Base-by-base conservation (phyloP, 1,140 invertebrate species). In the Pogonomyrmex barbatus region DNA sequence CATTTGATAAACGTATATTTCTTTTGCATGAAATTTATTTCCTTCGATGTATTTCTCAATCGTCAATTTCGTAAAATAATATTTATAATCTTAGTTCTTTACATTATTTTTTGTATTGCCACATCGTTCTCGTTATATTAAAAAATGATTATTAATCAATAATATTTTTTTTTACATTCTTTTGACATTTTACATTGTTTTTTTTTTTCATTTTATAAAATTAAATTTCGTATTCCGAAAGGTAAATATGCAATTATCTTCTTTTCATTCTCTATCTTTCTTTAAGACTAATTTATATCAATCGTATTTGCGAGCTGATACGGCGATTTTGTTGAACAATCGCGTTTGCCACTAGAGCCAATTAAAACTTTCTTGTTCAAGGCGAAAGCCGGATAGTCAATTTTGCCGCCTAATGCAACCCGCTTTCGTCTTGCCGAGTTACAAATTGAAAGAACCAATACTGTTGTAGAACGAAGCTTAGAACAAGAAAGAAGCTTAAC, bases 331-430 rank as follows among this genome's bases (percentile, higher is more conserved):
- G 33, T 81, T 24, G 47, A 70, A 81, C 50, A 24, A 81, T 68
- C 77, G 63, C 63, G 52, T 81, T 81, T 70, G 50, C 63, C 50
- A 81, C 63, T 81, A 81, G 47, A 81, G 4, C 39, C 78, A 81
- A 81, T 81, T 81, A 81, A 81, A 81, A 81, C 78, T 81, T 81
- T 70, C 47, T 50, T 33, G 78, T 68, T 81, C 24, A 56, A 81
- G 63, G 47, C 33, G 47, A 36, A 56, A 78, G 50, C 24, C n/a
- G 47, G 30, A 85, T 60, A 83, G 88, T 88, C 60, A 52, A 73
- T 88, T 88, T 63, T 60, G 47, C 12, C 47, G 24, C 30, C n/a
- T 62, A 33, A 52, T 62, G 30, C 58, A 45, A 47, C 30, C 24
- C 45, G 45, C 58, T 54, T 78, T 67, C 24, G 50, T 63, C 45